Evolutionary conservation across 2,113 vertebrate species (phyloP), one percentile per base, ranked within the genome.

Genomic region (Thermophis baileyi): DNA sequence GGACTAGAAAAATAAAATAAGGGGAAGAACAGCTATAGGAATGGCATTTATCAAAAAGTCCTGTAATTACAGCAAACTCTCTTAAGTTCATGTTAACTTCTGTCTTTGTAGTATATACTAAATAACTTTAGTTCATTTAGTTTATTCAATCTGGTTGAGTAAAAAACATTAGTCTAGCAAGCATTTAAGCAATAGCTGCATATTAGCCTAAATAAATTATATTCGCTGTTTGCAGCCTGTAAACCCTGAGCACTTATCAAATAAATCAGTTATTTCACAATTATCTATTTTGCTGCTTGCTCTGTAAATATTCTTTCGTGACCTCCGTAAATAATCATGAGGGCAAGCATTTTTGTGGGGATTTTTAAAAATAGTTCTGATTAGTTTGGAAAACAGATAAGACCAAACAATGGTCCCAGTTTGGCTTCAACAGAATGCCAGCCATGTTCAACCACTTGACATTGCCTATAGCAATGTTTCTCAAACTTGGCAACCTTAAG

Each of bases 31-130:
- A 95, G 6, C 69, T 88, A 1, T 25, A 50, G 4, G 27, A 92
- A 92, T 91, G 92, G 86, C 87, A 92, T 44, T 53, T 94, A 63
- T 18, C 74, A 8, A 44, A 92, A 94, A 93, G 91, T 95, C 88
- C 88, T 93, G 35, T 0, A 0, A 35, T 53, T 54, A 92, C 91
- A 96, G 69, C 91, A 27, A 94, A 90, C 93, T 94, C 35, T 94
- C 93, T 90, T 94, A 49, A 92, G 95, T 92, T 89, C 91, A 87
- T 40, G 47, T 91, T 92, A 95, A 93, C 90, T 85, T 93, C 91
- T 95, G 81, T 3, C 55, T 89, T 3, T 50, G 91, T 91, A 47
- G 22, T 63, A 53, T 20, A 54, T 86, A 93, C 90, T 90, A 95
- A 86, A 93, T n/a, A 54, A 18, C 85, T 94, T 94, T 63, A 40